phyloP scores from a whole-genome alignment of 2,888 invertebrate genomes.

The Eurytoma adleriae region DNA sequence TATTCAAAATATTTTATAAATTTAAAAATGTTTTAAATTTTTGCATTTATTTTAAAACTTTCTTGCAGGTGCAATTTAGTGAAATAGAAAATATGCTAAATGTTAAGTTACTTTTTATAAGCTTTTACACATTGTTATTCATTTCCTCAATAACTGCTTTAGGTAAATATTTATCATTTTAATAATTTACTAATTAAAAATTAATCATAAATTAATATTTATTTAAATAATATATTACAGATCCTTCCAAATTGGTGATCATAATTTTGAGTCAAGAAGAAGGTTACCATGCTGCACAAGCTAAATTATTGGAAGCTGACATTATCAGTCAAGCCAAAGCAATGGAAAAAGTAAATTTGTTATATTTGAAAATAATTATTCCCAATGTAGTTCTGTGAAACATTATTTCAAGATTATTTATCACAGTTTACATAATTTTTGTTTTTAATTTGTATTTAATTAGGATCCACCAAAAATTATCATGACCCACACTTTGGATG shows the following conservation, averaged over 20 bases:
- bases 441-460: constrained; percentile 44
- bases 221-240: constrained; percentile 75
- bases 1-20: neutral
- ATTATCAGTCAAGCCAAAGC: constrained; percentile 79
- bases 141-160: constrained; percentile 25
- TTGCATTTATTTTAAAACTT: constrained; percentile 2
- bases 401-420: too few relatives aligned
- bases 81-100: constrained; percentile 29
- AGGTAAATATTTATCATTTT: constrained; percentile 30
- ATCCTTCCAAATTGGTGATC: constrained; percentile 79
- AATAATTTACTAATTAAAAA: neutral
- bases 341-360: constrained; percentile 65
- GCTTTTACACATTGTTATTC: constrained; percentile 16
- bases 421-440: neutral
- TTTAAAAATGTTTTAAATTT: neutral
- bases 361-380: neutral
- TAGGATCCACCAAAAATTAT: constrained; percentile 77
- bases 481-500: constrained; percentile 75
- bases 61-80: constrained; percentile 26
- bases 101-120: constrained; percentile 21
- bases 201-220: constrained; percentile 7
- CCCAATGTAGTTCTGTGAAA: too few relatives aligned
- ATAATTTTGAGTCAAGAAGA: constrained; percentile 83
- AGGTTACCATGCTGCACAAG: constrained; percentile 81
- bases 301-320: constrained; percentile 78